Conservation (phyloP, 1,140 invertebrate genomes). For the Leguminivora glycinivorella region DNA sequence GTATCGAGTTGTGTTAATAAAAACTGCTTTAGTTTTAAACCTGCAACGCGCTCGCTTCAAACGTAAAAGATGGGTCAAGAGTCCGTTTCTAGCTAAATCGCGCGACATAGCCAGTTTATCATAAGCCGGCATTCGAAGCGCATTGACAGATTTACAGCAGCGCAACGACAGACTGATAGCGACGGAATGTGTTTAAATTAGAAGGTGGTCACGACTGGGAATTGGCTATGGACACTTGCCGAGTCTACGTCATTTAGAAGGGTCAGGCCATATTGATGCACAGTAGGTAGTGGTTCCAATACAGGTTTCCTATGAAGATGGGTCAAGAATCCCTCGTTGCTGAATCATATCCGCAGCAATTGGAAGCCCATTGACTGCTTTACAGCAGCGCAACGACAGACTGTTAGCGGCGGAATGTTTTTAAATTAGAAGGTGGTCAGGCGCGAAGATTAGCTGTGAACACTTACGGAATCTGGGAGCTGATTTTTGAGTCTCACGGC, state of each 20-base stretch:
- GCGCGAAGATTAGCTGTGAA: too few species aligned
- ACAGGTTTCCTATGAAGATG: too few species aligned
- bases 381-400: neutral
- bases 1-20: too few species aligned
- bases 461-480: too few species aligned
- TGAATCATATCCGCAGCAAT: too few species aligned
- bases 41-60: neutral
- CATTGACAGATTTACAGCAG: slow-evolving; percentile 21
- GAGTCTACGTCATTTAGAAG: neutral
- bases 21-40: too few species aligned
- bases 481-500: too few species aligned
- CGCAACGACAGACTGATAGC: slow-evolving; percentile 24
- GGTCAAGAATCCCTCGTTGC: too few species aligned
- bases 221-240: neutral
- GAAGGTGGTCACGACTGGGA: slow-evolving; percentile 20
- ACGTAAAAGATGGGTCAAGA: neutral
- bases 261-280: neutral
- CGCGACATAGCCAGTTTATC: neutral
- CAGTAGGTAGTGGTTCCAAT: neutral
- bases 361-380: too few species aligned
- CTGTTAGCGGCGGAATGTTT: too few species aligned
- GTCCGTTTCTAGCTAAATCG: neutral
- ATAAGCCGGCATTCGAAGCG: slow-evolving; percentile 16
- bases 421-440: too few species aligned
- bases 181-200: slow-evolving; percentile 25